Percentiles rank a stretch among this genome's conserved stretches.
Evolutionary conservation across 2,113 vertebrate species (phyloP).

Genomic region (Acanthisitta chloris): DNA sequence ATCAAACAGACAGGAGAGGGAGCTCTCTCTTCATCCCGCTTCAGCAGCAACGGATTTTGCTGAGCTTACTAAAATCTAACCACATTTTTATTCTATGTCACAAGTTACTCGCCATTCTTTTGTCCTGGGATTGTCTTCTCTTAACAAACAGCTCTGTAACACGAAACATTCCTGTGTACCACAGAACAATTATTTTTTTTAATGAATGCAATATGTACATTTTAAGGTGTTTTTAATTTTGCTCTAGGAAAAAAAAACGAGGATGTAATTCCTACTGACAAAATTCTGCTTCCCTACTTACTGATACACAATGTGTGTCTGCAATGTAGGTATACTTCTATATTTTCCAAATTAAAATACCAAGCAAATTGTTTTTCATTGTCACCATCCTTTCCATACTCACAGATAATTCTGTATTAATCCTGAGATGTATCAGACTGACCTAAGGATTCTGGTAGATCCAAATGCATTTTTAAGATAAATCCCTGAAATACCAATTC

Average conservation of each 20-base stretch:
- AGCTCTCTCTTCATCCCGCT: conserved; percentile 69
- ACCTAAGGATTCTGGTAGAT: not conserved
- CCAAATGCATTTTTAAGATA: not conserved
- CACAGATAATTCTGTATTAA: not conserved
- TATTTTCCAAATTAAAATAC: not conserved
- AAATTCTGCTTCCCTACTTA: not conserved
- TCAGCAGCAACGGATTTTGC: not conserved
- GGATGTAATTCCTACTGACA: not conserved
- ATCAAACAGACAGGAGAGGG: conserved; percentile 74
- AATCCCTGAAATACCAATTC: not conserved
- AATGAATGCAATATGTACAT: not conserved
- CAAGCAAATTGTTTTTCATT: not conserved
- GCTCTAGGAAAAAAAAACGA: not conserved
- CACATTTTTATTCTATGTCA: not conserved
- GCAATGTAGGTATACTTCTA: not conserved
- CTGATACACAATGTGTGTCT: not conserved
- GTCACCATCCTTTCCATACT: not conserved
- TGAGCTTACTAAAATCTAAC: not conserved
- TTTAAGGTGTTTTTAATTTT: not conserved
- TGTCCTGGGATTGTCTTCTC: not conserved
- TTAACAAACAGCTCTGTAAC: not conserved
- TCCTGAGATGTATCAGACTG: not conserved
- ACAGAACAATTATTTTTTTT: not conserved
- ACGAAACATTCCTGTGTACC: not conserved
- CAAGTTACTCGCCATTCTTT: not conserved